Evolutionary conservation across 2,797 vertebrate genomes (phyloP), one percentile per base, ranked within the genome.

Genomic region (Poeciliopsis paucimaculata): DNA sequence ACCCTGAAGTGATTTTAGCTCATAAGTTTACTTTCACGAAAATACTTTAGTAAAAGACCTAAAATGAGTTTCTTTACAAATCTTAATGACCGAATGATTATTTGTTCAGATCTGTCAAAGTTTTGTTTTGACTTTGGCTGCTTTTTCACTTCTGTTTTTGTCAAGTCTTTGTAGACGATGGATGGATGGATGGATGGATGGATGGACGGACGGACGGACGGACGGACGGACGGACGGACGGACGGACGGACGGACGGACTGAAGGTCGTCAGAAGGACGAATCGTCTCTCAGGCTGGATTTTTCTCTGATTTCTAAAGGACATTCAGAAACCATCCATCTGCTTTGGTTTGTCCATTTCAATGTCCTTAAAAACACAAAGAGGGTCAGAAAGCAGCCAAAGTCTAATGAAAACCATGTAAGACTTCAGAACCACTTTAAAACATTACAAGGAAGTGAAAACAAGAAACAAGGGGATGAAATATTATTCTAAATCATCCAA

Each of bases 401-500:
- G 68, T 71, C 41, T 23, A 46, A 45, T 26, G 2, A 45, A 28
- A 46, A 15, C 41, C 1, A 3, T 71, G 2, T n/a, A 43, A 43
- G 26, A 26, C 66, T 6, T 46, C 26, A 43, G 43, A 71, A n/a
- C 23, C 41, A n/a, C 41, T n/a, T 45, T 70, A 15, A 70, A n/a
- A n/a, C 39, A 28, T 45, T 16, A 28, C 11, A 26, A 46, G 12
- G 43, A 46, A 46, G 26, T 46, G 2, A 23, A 20, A 66, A 39
- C 55, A 66, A 39, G 8, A 20, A 66, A 34, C 34, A 34, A 62
- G 28, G 0, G 28, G 13, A 7, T 28, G 13, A 16, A 16, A 66
- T 39, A 39, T 31, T 15, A 31, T 18, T 6, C 49, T 78, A 77
- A 81, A 84, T n/a, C 53, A 45, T 49, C 72, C 36, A 23, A 26